Conservation (phyloP, 2,888 invertebrate species). For the Cryptus armator region DNA sequence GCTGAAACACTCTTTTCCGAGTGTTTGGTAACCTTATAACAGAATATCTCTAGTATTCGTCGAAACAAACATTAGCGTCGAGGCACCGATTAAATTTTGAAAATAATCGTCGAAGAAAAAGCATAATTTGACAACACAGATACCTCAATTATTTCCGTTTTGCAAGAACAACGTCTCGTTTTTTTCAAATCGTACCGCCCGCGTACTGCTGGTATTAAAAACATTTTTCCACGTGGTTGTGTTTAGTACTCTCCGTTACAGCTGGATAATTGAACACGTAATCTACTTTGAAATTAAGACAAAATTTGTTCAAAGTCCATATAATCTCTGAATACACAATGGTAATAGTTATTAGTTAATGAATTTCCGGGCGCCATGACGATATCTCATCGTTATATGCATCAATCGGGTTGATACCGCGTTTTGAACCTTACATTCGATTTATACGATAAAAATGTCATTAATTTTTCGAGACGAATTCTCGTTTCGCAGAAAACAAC, state of each 20-base stretch:
- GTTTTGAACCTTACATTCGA: too few species aligned
- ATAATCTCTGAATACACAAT: too few species aligned
- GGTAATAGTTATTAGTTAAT: too few species aligned
- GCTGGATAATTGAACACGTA: neutral
- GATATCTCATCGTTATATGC: too few species aligned
- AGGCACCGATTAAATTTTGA: neutral
- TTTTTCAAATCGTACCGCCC: neutral
- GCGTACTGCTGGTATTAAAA: neutral
- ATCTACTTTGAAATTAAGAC: neutral
- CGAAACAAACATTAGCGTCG: neutral
- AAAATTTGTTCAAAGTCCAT: too few species aligned
- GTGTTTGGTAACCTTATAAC: conserved; percentile 6
- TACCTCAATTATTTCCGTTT: conserved; percentile 27
- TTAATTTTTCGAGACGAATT: too few species aligned
- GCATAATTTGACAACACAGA: neutral
- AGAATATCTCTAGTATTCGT: neutral
- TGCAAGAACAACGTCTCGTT: conserved; percentile 10
- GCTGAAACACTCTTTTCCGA: conserved; percentile 12
- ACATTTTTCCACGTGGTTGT: conserved; percentile 4
- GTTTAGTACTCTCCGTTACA: neutral
- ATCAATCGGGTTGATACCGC: too few species aligned
- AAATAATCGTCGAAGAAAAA: conserved; percentile 11
- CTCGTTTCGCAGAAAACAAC: too few species aligned
- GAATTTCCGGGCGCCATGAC: too few species aligned
- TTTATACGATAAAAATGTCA: too few species aligned